Evolutionary conservation across 35 echinoderm and acorn worm genomes (phyloP).

Genomic region (Lytechinus pictus): DNA sequence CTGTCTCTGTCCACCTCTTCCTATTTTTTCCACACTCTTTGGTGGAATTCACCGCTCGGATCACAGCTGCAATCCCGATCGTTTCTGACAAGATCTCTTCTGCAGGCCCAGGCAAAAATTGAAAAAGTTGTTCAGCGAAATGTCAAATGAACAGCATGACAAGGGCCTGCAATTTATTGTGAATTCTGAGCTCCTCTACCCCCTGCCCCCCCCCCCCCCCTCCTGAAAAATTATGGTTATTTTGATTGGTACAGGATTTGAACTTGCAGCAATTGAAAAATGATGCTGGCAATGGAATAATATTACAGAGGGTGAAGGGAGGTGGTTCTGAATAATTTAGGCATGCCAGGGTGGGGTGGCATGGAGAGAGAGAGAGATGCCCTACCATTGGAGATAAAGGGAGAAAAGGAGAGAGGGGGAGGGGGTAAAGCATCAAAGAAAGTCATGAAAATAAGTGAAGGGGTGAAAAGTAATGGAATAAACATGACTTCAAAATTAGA

Average conservation of each 20-base stretch:
- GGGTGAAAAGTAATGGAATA: not conserved
- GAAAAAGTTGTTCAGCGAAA: conserved; percentile 52
- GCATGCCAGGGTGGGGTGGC: not conserved
- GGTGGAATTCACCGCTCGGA: not conserved
- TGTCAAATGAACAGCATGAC: conserved; percentile 33
- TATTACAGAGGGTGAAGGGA: not conserved
- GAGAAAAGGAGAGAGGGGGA: not conserved
- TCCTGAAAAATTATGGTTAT: not conserved
- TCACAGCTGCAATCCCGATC: conserved; percentile 44
- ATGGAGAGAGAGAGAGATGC: not conserved
- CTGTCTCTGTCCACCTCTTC: not conserved
- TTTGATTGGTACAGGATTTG: conserved; percentile 31
- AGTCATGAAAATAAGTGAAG: not conserved
- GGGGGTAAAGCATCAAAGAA: not conserved
- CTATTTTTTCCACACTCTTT: not conserved
- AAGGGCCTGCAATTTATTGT: conserved; percentile 43
- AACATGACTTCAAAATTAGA: not conserved
- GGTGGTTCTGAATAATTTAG: not conserved
- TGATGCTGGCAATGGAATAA: conserved; percentile 21
- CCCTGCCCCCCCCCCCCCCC: not conserved
- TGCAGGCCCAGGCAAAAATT: conserved; percentile 22
- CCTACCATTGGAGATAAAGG: not conserved
- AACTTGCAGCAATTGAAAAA: not conserved
- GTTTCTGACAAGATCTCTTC: conserved; percentile 37
- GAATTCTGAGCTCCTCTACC: not conserved